Evolutionary conservation across 1,140 invertebrate species (phyloP).

Genomic region (Metopolophium dirhodum): DNA sequence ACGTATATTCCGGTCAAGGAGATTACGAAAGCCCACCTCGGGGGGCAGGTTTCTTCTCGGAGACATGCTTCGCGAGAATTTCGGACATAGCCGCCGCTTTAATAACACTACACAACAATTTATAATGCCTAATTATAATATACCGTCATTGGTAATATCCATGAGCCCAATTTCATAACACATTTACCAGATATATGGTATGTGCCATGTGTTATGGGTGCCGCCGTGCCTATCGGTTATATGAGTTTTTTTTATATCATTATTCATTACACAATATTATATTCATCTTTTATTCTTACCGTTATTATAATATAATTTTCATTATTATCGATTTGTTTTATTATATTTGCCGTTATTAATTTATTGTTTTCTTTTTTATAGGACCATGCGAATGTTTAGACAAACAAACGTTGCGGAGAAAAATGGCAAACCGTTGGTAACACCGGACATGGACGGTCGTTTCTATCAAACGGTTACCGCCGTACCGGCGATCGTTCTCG

Average conservation of each 20-base stretch:
- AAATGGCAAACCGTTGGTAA: slow-evolving; percentile 58
- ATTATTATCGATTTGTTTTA: background rate
- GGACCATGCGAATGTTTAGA: slow-evolving; percentile 51
- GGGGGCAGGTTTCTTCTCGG: slow-evolving; percentile 15
- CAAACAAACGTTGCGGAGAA: slow-evolving; percentile 56
- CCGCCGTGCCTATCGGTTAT: background rate
- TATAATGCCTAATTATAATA: background rate
- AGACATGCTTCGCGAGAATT: background rate
- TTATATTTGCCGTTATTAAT: background rate
- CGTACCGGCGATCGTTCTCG: slow-evolving; percentile 67
- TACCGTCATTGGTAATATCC: background rate
- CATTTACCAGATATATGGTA: background rate
- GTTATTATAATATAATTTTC: background rate
- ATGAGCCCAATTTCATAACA: background rate
- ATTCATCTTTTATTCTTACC: background rate
- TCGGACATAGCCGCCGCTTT: background rate
- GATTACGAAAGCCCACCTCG: slow-evolving; percentile 11
- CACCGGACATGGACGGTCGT: slow-evolving; percentile 61
- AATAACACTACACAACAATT: background rate
- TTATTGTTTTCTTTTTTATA: background rate
- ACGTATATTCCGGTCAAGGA: slow-evolving; percentile 40
- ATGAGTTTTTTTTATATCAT: background rate
- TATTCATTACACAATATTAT: background rate
- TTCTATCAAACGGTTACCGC: slow-evolving; percentile 68
- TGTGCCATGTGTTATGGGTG: background rate